phyloP scores from a whole-genome alignment of 1,140 invertebrate species.

The Armadillidium nasatum region DNA sequence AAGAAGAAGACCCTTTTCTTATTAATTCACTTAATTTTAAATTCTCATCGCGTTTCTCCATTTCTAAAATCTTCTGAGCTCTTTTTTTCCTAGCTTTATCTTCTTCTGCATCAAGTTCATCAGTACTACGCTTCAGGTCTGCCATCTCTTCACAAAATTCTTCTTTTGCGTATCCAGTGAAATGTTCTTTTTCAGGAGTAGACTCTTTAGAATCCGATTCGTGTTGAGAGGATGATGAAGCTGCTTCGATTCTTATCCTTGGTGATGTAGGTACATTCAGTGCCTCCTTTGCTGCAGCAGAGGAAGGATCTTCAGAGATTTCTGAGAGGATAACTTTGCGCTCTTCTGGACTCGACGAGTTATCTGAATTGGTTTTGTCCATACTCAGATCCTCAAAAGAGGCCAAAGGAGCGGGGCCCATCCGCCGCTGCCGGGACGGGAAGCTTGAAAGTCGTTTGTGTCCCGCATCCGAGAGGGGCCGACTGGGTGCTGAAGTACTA shows the following conservation, averaged over 20 bases:
- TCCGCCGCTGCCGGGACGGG: constrained; percentile 53
- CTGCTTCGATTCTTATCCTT: constrained; percentile 77
- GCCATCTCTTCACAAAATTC: constrained; percentile 72
- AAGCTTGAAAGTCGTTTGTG: constrained; percentile 43
- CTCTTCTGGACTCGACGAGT: constrained; percentile 35
- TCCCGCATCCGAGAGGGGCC: constrained; percentile 39
- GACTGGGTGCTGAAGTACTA: background rate
- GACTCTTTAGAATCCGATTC: constrained; percentile 68
- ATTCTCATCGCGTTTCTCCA: constrained; percentile 45
- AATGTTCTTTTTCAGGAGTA: constrained; percentile 70
- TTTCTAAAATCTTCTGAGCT: constrained; percentile 40
- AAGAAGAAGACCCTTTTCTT: constrained; percentile 48
- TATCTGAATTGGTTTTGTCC: constrained; percentile 45
- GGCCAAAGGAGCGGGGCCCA: constrained; percentile 84
- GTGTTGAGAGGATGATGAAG: constrained; percentile 77
- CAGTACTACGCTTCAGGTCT: constrained; percentile 75
- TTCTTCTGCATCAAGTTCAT: constrained; percentile 69
- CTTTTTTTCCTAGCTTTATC: constrained; percentile 48
- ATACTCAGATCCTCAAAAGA: constrained; percentile 80
- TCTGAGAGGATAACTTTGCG: constrained; percentile 32
- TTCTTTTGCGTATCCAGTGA: constrained; percentile 50
- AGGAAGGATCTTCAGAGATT: constrained; percentile 41
- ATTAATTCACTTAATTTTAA: constrained; percentile 44
- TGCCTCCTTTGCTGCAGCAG: constrained; percentile 47
- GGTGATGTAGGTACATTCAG: constrained; percentile 68